A percentile compares a stretch with the other conserved stretches of the same genome.
phyloP scores from a whole-genome alignment of 2,888 invertebrate genomes.

The Nomada flava region DNA sequence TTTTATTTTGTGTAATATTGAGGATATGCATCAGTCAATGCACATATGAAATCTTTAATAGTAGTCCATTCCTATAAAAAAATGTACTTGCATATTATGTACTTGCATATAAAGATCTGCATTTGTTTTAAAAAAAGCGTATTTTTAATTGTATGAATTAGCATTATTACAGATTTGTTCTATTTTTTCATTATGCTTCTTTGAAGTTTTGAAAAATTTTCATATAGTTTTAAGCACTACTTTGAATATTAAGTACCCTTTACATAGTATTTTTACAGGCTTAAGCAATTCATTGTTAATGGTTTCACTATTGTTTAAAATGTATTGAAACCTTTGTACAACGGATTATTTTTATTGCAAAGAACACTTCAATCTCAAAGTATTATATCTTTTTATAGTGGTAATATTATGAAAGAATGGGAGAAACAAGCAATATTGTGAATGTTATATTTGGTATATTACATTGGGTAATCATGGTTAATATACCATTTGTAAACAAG shows the following conservation, averaged over 20 bases:
- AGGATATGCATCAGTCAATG: slow-evolving; percentile 5
- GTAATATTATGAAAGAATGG: slow-evolving; percentile 31
- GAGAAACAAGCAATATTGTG: slow-evolving; percentile 33
- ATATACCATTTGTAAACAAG: slow-evolving; percentile 35
- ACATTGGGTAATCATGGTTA: neutral
- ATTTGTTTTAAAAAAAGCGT: slow-evolving; percentile 36
- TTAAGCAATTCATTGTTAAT: slow-evolving; percentile 38
- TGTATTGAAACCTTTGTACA: slow-evolving; percentile 12
- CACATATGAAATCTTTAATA: slow-evolving; percentile 1
- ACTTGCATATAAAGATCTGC: slow-evolving; percentile 32
- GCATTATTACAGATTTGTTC: slow-evolving; percentile 15
- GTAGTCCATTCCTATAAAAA: slow-evolving; percentile 43
- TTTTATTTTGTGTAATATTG: slow-evolving; percentile 29
- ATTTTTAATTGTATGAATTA: neutral
- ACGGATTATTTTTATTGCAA: neutral
- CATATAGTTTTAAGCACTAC: slow-evolving; percentile 3
- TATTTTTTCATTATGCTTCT: slow-evolving; percentile 8
- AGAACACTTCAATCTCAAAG: slow-evolving; percentile 6
- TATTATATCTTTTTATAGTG: slow-evolving; percentile 24
- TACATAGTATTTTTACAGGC: slow-evolving; percentile 36
- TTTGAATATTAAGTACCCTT: neutral
- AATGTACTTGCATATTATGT: slow-evolving; percentile 36
- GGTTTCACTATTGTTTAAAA: slow-evolving; percentile 7
- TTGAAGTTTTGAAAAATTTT: slow-evolving; percentile 25
- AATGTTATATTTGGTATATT: slow-evolving; percentile 31